These are phyloP conservation scores for Sorex fumeus DNA, from an alignment of 2,113 vertebrate species.

Conservation along the genomic window DNA sequence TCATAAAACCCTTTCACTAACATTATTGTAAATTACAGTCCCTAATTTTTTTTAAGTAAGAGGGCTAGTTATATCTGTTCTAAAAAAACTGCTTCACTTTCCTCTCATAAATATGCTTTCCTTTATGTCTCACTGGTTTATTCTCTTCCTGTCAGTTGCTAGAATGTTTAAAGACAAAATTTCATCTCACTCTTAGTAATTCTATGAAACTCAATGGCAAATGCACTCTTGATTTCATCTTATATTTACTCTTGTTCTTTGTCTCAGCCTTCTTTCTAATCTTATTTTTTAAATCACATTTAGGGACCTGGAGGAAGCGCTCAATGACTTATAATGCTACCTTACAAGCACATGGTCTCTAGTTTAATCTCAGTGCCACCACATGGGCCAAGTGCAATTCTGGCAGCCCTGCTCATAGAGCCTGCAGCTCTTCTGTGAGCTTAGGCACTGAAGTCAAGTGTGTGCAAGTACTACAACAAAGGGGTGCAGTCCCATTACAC, in stretches of 20 bases:
- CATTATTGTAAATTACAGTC: no score
- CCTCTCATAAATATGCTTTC: background rate
- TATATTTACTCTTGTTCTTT: background rate
- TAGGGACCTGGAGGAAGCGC: background rate
- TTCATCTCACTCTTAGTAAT: background rate
- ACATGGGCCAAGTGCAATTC: no score
- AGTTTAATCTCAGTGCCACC: no score
- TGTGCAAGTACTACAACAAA: background rate
- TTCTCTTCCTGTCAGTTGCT: background rate
- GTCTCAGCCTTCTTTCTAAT: background rate
- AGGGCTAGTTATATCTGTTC: background rate
- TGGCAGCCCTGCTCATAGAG: no score
- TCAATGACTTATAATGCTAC: no score
- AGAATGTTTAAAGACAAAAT: constrained; percentile 28
- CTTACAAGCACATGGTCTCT: no score
- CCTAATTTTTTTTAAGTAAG: background rate
- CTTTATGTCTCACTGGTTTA: background rate
- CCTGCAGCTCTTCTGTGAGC: no score
- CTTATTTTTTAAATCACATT: constrained; percentile 18
- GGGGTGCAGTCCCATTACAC: background rate
- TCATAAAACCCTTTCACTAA: no score
- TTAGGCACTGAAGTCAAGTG: no score
- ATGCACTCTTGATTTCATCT: background rate
- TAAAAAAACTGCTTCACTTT: background rate
- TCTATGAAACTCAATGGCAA: background rate